Evolutionary conservation across 2,888 invertebrate species (phyloP), one percentile per base, ranked within the genome.

Genomic region (Caenorhabditis sp.): DNA sequence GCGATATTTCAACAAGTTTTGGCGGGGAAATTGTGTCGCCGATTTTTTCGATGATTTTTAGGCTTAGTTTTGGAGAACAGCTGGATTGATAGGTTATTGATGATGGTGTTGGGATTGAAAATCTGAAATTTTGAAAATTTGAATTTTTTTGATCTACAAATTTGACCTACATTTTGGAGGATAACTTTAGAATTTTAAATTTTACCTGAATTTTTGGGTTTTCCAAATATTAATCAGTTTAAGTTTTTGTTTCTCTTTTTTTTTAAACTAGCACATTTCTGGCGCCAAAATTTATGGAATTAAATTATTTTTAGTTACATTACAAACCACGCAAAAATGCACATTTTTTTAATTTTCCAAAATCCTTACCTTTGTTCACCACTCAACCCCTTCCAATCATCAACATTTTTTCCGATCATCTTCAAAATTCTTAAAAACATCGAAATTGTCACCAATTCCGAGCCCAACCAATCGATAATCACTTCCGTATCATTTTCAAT

Each of bases 401-500:
- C 8, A 10, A 14, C 26, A 10, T 49, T 71, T 58, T 60, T 63
- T 10, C 19, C 54, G 24, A 43, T 17, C 6, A 10, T 69, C 31
- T 74, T 74, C 14, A 74, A 37, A 60, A 66, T 19, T n/a, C 74
- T 24, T 10, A 74, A 37, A 66, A 74, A 26, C n/a, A 69, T 10
- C 1, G 74, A 74, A 49, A 55, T 59, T 5, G 74, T 57, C 12
- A 66, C 62, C 1, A 74, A 27, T 51, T 74, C 74, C 4, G 69
- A 69, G n/a, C 51, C 69, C 14, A 74, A 58, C 74, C 74, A 74
- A 24, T 74, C 74, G 21, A 74, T 61, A 8, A 74, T 49, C 14
- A 69, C 61, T 21, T 59, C 57, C 36, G 58, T 60, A 21, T 74
- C 69, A 23, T 65, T 69, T n/a, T 49, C 51, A 27, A 73, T 63